Base-by-base conservation (phyloP, 2,113 vertebrate genomes). In the Okapia johnstoni region DNA sequence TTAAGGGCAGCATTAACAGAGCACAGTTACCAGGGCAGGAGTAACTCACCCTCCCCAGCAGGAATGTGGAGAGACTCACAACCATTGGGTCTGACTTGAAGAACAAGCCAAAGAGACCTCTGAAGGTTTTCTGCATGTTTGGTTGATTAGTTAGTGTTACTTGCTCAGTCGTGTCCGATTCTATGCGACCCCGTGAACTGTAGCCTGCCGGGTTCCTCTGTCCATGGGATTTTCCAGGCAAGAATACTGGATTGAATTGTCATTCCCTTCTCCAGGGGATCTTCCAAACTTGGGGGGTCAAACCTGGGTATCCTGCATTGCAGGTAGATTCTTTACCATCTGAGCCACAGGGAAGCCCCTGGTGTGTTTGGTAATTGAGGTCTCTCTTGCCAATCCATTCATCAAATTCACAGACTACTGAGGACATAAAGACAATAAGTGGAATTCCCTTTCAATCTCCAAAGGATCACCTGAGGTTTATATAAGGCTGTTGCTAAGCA, bases 391-490 rank as follows among this genome's bases (percentile, higher is more conserved):
- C 81, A 95, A 63, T n/a, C 28, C 30, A 46, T n/a, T 46, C 33
- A 83, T 61, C 36, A 88, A 86, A 86, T 36, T 79, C 46, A 85
- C 55, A 81, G 66, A 54, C n/a, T 76, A 60, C 36, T 94, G 66
- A 84, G 73, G 52, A 96, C 94, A 90, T 85, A 84, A 91, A 83
- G 46, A 73, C 70, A 97, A 66, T 23, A n/a, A 70, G 43, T 73
- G 15, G 85, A 96, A 89, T 86, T 89, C 83, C 85, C 85, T 88
- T 84, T 57, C 52, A 3, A 36, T 55, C n/a, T 58, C 16, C 33
- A 46, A 16, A 26, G 80, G 76, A 76, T 96, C 73, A 80, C 80
- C 58, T 94, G 63, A 55, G 58, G 23, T 60, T 95, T 87, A 63
- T 52, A 96, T 48, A 86, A 43, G 36, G 40, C 21, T 25, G 70